Evolutionary conservation across 2,113 vertebrate genomes (phyloP).

Genomic region (Peromyscus maniculatus): DNA sequence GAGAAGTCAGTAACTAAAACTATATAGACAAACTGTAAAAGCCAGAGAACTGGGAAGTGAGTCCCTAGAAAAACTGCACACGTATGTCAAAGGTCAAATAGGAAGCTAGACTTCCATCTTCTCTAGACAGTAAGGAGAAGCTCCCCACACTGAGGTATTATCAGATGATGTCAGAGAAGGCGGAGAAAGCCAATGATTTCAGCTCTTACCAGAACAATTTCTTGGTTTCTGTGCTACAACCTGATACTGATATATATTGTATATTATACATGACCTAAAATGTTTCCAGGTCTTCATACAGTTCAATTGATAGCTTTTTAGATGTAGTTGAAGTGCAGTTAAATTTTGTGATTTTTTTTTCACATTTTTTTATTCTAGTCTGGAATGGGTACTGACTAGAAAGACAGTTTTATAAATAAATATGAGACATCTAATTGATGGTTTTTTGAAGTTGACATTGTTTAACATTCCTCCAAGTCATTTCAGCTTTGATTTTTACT

Average conservation of each 20-base stretch:
- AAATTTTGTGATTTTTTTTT: slow-evolving; percentile 52
- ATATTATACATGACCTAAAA: slow-evolving; percentile 17
- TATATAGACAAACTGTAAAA: background rate
- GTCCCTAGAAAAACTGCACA: background rate
- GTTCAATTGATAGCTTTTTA: slow-evolving; percentile 32
- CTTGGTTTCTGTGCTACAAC: background rate
- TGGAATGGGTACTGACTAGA: background rate
- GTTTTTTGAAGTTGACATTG: background rate
- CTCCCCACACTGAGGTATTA: background rate
- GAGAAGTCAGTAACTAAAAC: background rate
- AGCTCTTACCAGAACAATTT: background rate
- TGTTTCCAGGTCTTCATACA: background rate
- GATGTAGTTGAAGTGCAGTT: background rate
- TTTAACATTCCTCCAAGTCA: slow-evolving; percentile 44
- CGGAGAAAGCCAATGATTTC: background rate
- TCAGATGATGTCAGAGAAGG: background rate
- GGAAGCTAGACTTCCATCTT: background rate
- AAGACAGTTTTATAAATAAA: slow-evolving; percentile 59
- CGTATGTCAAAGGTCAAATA: background rate
- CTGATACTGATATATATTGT: slow-evolving; percentile 22
- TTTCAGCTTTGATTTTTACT: slow-evolving; percentile 61
- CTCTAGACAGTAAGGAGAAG: background rate
- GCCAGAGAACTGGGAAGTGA: background rate
- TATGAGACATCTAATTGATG: background rate
- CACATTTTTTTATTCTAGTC: background rate